Base-by-base conservation (phyloP, 2,113 vertebrate genomes). In the Caranx melampygus region DNA sequence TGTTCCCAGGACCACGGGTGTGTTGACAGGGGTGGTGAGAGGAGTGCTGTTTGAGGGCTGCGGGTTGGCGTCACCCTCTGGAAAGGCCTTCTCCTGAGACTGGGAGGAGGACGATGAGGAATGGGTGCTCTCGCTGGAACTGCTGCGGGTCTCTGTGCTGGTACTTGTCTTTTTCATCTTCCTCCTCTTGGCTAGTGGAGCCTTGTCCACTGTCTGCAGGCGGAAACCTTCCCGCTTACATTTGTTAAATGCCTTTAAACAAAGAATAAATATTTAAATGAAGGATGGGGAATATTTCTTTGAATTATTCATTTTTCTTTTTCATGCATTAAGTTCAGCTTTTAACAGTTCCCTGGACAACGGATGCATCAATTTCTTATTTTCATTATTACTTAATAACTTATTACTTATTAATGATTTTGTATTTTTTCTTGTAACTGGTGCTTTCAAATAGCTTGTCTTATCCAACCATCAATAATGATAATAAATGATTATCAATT, bases 121-220 rank as follows among this genome's bases (percentile, higher is more conserved):
- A 68, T 96, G 98, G 18, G 97, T 98, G 87, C 98, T 99, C 94
- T 99, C 98, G 44, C 98, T 97, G 72, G 98, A 99, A 87, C 97
- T 99, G 95, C 97, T 99, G 89, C 97, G 97, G 0, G 97, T 99
- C 88, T 99, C 98, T 0, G 98, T 99, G 86, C 98, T 99, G 70
- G 98, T 99, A 93, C 98, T 99, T 0, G 97, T 98, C 92, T 98
- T 99, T 77, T 99, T 99, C 98, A 99, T 99, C 89, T 99, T 99
- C 88, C 98, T 95, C 82, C 98, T 95, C 92, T 99, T 99, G 13
- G 98, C 98, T 8, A 95, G 89, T 1, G 94, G 93, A 0, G 94
- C 94, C 81, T 95, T 95, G 89, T 99, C 97, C 69, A 99, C 97
- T 4, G 97, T 99, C 93, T 99, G 98, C 20, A 99, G 96, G 83